Base-by-base conservation (phyloP, 2,888 invertebrate genomes). In the Noctua janthina region DNA sequence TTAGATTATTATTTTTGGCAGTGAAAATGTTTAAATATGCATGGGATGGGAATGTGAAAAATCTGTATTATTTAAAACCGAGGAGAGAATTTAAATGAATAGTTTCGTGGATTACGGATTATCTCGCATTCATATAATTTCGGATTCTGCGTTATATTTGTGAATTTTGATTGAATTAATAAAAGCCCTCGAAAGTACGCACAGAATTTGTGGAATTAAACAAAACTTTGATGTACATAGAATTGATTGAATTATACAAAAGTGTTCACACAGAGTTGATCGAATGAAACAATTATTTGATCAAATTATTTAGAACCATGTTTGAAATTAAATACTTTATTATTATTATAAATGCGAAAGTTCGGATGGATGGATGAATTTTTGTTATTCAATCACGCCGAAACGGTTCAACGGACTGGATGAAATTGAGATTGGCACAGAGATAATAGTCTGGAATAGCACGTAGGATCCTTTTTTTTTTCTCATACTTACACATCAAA, bases 1-100 rank as follows among this genome's bases (percentile, higher is more conserved):
- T 39, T 56, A 46, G 15, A 70, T 35, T 70, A 66, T 66, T 70
- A 83, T 81, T 70, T 35, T 51, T 13, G 0, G 23, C 23, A 35
- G 3, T 23, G 23, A 46, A 66, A 70, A 74, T 46, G 11, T 74
- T 75, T 66, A 54, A 79, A 74, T 46, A 71, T 66, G 20, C 69
- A 54, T 74, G 13, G 15, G 2, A 64, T 43, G 35, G 35, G 20
- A 15, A 71, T 5, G 17, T 11, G 8, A 56, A 78, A 64, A 56
- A 56, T 20, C 5, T 7, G n/a, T 69, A 23, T 68, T 64, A 68
- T 74, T 81, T 39, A 49, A 43, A 72, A 67, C 49, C 20, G 10
- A 10, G 8, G 15, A 59, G n/a, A 43, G 68, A 13, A 70, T 74
- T 70, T 11, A 20, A 67, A 72, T 67, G 0, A 71, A 79, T 49